These are phyloP conservation scores for Anas bahamensis DNA, from an alignment of 2,797 vertebrate genomes.

Conservation along the genomic window DNA sequence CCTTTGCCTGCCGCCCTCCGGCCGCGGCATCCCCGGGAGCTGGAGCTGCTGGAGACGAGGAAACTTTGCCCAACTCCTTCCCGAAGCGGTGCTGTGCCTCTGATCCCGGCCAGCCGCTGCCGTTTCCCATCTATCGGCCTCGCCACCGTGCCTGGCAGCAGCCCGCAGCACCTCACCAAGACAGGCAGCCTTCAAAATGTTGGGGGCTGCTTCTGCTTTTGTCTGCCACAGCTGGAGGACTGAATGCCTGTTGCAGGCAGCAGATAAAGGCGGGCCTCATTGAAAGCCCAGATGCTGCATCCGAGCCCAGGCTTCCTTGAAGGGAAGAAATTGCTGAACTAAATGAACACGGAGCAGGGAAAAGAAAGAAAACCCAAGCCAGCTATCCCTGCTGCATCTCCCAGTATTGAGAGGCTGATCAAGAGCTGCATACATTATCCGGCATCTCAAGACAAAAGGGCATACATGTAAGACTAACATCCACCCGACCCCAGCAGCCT, in stretches of 20 bases:
- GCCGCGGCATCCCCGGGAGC: neutral
- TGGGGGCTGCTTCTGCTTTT: accelerated
- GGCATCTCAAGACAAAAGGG: neutral
- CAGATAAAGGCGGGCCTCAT: constrained; percentile 16
- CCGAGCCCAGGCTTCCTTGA: neutral
- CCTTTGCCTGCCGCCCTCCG: neutral
- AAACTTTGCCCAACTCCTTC: neutral
- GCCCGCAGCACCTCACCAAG: neutral
- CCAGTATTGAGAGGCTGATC: neutral
- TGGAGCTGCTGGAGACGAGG: neutral
- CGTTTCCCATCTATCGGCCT: neutral
- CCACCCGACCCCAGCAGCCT: neutral
- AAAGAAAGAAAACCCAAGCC: neutral
- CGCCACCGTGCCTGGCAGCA: neutral
- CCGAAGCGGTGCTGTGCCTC: neutral
- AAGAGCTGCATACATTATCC: constrained; percentile 17
- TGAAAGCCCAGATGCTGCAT: constrained; percentile 35
- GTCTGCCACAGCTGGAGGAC: neutral
- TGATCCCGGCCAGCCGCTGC: neutral
- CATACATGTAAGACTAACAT: neutral
- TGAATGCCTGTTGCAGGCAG: neutral
- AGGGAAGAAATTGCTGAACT: constrained; percentile 41
- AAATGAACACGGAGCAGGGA: neutral
- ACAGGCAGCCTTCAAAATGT: neutral
- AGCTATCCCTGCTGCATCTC: constrained; percentile 35